Percentiles rank a stretch among this genome's conserved stretches.
These are phyloP conservation scores for Phoxinus phoxinus DNA, from an alignment of 2,113 vertebrate species.

Conservation along the genomic window DNA sequence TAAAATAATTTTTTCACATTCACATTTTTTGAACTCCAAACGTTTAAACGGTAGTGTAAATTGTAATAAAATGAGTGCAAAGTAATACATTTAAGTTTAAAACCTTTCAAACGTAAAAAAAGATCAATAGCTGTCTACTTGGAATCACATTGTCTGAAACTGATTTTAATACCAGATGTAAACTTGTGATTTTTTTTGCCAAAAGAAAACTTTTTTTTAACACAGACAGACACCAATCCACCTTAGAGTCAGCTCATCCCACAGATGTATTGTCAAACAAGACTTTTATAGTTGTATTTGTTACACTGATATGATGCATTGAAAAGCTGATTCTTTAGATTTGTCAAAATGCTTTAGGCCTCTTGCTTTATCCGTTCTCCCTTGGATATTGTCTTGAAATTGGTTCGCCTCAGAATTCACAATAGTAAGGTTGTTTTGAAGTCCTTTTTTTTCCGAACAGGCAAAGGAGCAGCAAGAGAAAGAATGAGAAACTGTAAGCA, in stretches of 20 bases:
- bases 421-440: slow-evolving; percentile 7
- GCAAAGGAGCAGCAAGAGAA: not conserved
- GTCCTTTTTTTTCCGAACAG: not conserved
- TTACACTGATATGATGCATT: slow-evolving; percentile 2
- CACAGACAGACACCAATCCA: not conserved
- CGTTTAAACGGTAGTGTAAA: not conserved
- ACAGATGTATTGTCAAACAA: not conserved
- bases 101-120: not conserved
- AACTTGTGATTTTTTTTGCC: not conserved
- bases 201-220: not conserved
- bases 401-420: slow-evolving; percentile 11
- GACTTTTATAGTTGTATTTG: not conserved
- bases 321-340: slow-evolving; percentile 12
- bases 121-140: too few relatives aligned
- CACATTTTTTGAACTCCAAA: not conserved
- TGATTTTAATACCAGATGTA: not conserved
- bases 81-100: too few relatives aligned
- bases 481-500: slow-evolving; percentile 26
- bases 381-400: slow-evolving; percentile 43
- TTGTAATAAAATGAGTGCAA: not conserved
- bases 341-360: slow-evolving; percentile 16
- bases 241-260: not conserved
- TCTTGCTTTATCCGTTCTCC: slow-evolving; percentile 28
- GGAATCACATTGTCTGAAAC: not conserved
- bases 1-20: not conserved